Evolutionary conservation across 2,888 invertebrate genomes (phyloP), one percentile per base, ranked within the genome.

Genomic region (Orchesellides sinensis): DNA sequence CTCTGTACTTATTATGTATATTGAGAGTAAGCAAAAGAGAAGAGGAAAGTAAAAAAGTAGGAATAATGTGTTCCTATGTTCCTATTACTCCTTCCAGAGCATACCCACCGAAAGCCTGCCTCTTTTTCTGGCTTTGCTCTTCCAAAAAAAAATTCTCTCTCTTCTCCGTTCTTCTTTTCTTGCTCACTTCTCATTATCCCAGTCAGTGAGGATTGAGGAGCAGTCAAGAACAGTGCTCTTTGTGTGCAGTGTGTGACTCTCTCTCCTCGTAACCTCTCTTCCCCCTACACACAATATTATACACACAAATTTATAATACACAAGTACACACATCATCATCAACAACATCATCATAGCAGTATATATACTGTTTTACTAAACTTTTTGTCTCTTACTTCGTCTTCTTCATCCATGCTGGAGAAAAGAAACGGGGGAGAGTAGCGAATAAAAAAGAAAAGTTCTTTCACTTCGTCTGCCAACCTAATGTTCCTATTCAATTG

Each of bases 201-300:
- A 70, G 78, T 70, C 78, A 78, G 78, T 78, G 78, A 78, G 78
- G 78, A 78, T 78, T 78, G 78, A 78, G 78, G 78, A 78, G 78
- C 78, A 78, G 78, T 78, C 78, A 78, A 78, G 78, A 78, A 78
- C 78, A 78, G 78, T 78, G 78, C 78, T 78, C 78, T 78, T 78
- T 70, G 52, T 75, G 69, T 78, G 69, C 70, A 69, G 78, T 78
- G 78, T 73, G 61, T 70, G 78, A 63, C 63, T 70, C 70, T 78
- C 78, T 78, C 70, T 78, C 78, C 78, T 78, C 78, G 40, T 19
- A 12, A 35, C 69, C 77, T 78, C 68, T 78, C 61, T 69, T 75
- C 77, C 32, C 47, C 21, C 12, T 17, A 47, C 59, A 73, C 49
- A 75, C 66, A 74, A 40, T 56, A 56, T 23, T 54, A 69, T 49